phyloP scores from a whole-genome alignment of 2,113 vertebrate species.

The Fregata magnificens region DNA sequence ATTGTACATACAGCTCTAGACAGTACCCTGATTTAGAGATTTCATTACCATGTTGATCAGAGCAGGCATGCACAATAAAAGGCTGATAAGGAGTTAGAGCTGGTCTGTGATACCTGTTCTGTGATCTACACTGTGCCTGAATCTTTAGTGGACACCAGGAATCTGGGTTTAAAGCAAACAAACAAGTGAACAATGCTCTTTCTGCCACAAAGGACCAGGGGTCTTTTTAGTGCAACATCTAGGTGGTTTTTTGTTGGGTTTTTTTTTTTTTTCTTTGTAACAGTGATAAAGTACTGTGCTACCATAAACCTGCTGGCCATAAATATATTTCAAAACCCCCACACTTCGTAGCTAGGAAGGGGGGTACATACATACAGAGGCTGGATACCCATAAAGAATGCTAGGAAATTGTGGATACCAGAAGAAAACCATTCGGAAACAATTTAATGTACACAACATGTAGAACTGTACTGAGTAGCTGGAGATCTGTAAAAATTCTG shows the following conservation, averaged over 20 bases:
- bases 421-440: not conserved
- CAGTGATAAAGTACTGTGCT: not conserved
- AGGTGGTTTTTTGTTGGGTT: not conserved
- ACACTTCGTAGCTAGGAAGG: fast-evolving
- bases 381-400: not conserved
- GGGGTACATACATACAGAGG: not conserved
- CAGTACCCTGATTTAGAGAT: not conserved
- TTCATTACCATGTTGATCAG: not conserved
- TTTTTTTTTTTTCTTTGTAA: not conserved
- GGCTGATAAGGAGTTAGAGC: not conserved
- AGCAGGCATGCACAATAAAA: not conserved
- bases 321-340: not conserved
- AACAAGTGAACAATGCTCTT: not conserved
- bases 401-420: not conserved
- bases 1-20: not conserved
- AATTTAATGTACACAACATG: not conserved
- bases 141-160: not conserved
- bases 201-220: not conserved
- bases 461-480: not conserved
- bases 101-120: not conserved
- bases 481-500: not conserved
- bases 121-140: not conserved
- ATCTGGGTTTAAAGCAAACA: not conserved
- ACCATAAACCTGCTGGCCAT: not conserved
- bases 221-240: not conserved